Percentiles rank a stretch among this genome's conserved stretches.
Evolutionary conservation across 2,888 invertebrate genomes (phyloP).

Genomic region (Hybos culiciformis): DNA sequence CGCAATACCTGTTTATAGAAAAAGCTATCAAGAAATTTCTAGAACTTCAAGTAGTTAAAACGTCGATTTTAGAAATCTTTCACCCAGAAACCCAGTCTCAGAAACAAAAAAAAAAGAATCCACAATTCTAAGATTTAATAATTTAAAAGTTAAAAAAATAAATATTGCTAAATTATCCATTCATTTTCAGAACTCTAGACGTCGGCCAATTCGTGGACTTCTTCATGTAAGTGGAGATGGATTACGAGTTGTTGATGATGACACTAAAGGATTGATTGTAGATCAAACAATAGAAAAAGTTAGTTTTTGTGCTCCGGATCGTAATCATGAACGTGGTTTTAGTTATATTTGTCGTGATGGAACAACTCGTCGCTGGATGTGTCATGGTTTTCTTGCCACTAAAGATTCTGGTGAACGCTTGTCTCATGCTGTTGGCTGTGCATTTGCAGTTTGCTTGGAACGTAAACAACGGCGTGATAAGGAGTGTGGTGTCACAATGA

Average conservation of each 20-base stretch:
- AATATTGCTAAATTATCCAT: no score
- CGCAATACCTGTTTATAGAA: no score
- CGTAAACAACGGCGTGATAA: slow-evolving; percentile 95
- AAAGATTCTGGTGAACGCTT: slow-evolving; percentile 94
- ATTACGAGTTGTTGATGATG: slow-evolving; percentile 93
- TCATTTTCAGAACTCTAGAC: slow-evolving; percentile 68
- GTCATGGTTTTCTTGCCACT: slow-evolving; percentile 93
- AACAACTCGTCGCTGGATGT: slow-evolving; percentile 98
- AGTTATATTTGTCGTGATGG: slow-evolving; percentile 99
- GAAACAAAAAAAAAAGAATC: no score
- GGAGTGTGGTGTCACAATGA: slow-evolving; percentile 88
- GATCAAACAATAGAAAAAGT: slow-evolving; percentile 99
- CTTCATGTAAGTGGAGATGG: slow-evolving; percentile 91
- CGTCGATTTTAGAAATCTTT: no score
- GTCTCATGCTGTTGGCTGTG: slow-evolving; percentile 98
- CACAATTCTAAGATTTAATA: no score
- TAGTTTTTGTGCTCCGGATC: slow-evolving; percentile 99
- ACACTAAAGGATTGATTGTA: slow-evolving; percentile 95
- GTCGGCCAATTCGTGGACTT: slow-evolving; percentile 78
- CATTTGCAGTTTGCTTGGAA: slow-evolving; percentile 96
- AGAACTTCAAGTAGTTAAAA: no score
- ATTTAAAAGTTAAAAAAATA: no score
- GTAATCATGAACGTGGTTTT: slow-evolving; percentile 91
- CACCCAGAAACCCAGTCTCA: no score
- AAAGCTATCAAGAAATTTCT: no score